These are phyloP conservation scores for Sthenelais limicola DNA, from an alignment of 2,888 invertebrate species.

Conservation along the genomic window DNA sequence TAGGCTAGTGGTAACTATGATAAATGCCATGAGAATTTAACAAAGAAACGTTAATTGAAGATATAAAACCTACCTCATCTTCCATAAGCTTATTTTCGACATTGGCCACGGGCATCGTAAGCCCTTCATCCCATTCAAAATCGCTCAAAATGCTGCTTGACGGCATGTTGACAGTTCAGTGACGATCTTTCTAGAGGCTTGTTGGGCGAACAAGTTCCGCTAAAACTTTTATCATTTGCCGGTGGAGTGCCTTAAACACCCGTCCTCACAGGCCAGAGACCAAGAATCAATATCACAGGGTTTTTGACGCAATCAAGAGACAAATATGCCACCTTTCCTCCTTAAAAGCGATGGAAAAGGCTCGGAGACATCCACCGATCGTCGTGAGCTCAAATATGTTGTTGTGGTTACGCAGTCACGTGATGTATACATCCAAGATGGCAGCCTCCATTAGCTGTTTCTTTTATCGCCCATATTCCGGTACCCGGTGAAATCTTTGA, in stretches of 20 bases:
- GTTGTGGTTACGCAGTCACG: slow-evolving; percentile 34
- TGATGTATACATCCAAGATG: slow-evolving; percentile 12
- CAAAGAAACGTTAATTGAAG: background rate
- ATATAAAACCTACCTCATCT: slow-evolving; percentile 61
- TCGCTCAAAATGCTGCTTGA: slow-evolving; percentile 64
- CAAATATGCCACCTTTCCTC: no score
- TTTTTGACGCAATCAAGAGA: background rate
- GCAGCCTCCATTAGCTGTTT: slow-evolving; percentile 2
- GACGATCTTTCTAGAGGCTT: background rate
- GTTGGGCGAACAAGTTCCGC: background rate
- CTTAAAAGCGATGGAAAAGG: background rate
- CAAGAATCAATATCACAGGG: background rate
- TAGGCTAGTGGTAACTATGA: no score
- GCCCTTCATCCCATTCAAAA: slow-evolving; percentile 72
- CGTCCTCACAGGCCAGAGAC: background rate
- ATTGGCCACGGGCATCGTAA: slow-evolving; percentile 72
- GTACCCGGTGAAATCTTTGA: no score
- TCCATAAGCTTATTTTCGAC: slow-evolving; percentile 69
- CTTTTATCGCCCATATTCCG: background rate
- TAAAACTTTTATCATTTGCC: no score
- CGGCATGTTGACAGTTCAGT: slow-evolving; percentile 37
- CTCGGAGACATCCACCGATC: background rate
- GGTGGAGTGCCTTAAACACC: background rate
- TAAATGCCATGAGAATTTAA: background rate
- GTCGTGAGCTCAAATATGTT: background rate